Base-by-base conservation (phyloP, 1,140 invertebrate species). In the Scaptomyza montana region DNA sequence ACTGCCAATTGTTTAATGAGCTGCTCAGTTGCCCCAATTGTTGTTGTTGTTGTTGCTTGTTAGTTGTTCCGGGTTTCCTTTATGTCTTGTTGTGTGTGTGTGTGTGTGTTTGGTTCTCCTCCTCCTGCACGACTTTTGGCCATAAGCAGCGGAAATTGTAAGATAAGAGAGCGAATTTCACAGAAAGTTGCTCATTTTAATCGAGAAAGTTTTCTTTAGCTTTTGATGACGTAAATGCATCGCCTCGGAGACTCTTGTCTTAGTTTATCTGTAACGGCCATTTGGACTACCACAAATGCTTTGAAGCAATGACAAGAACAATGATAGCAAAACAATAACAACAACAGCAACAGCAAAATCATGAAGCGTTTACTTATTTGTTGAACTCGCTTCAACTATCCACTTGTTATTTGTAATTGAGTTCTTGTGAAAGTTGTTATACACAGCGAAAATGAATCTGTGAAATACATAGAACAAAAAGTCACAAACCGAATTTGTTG, bases 1-100 rank as follows among this genome's bases (percentile, higher is more conserved):
- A 69, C 74, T 81, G 82, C 78, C 82, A 86, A 86, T 86, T 87
- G 78, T 81, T 87, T 86, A 86, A 86, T 86, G 81, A 86, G 82
- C 81, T 87, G 47, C 66, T 66, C 64, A 63, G 61, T 45, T 76
- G 63, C 51, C 43, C 21, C 39, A 45, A 25, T 64, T 77, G 49
- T 47, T 70, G 74, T n/a, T n/a, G n/a, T 46, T 56, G 66, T 28
- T 70, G 33, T 54, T 43, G 41, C 39, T 69, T 65, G 74, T 60
- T 82, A 49, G 80, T 72, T 80, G 78, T 74, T 68, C 57, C 64
- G 64, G 57, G 19, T 13, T 50, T 56, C 50, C 13, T 28, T 41
- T 5, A 46, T 39, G 33, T 19, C 50, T 53, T 28, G 43, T 41
- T 73, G 41, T 68, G 49, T 57, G 69, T 70, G 56, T 36, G 33